Evolutionary conservation across 2,113 vertebrate genomes (phyloP).

Genomic region (Podocnemis expansa): DNA sequence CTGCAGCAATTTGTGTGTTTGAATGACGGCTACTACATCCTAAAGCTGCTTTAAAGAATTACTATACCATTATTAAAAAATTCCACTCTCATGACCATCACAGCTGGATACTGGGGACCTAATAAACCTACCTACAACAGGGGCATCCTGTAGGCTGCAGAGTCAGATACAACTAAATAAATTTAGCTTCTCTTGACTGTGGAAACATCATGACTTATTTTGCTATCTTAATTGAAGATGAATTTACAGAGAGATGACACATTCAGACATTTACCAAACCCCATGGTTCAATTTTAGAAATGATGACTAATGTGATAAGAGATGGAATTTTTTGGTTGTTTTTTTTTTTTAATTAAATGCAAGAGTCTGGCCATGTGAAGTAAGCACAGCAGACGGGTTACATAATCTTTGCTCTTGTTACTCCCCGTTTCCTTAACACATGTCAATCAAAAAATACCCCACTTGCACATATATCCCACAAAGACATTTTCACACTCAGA

Average conservation of each 20-base stretch:
- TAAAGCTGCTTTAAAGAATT: neutral
- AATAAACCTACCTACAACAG: slow-evolving; percentile 30
- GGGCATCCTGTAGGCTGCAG: neutral
- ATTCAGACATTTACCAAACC: slow-evolving; percentile 37
- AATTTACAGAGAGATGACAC: slow-evolving; percentile 21
- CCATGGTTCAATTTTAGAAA: slow-evolving; percentile 34
- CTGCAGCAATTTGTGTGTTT: neutral
- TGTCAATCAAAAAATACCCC: slow-evolving; percentile 68
- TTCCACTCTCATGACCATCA: neutral
- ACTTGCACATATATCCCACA: slow-evolving; percentile 59
- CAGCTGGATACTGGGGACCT: slow-evolving; percentile 26
- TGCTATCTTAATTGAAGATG: slow-evolving; percentile 22
- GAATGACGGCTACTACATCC: neutral
- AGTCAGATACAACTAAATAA: slow-evolving; percentile 35
- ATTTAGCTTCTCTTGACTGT: slow-evolving; percentile 45
- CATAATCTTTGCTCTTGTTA: slow-evolving; percentile 63
- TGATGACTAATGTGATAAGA: slow-evolving; percentile 35
- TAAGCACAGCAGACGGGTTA: slow-evolving; percentile 59
- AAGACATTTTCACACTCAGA: slow-evolving; percentile 47
- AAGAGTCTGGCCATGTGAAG: slow-evolving; percentile 56
- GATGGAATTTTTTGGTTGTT: slow-evolving; percentile 4
- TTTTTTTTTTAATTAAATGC: slow-evolving; percentile 59
- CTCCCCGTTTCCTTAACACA: slow-evolving; percentile 47
- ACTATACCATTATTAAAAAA: neutral
- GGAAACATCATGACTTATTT: slow-evolving; percentile 34